Percentiles rank a stretch among this genome's conserved stretches.
phyloP scores from a whole-genome alignment of 1,140 invertebrate genomes.

The Babylonia areolata region DNA sequence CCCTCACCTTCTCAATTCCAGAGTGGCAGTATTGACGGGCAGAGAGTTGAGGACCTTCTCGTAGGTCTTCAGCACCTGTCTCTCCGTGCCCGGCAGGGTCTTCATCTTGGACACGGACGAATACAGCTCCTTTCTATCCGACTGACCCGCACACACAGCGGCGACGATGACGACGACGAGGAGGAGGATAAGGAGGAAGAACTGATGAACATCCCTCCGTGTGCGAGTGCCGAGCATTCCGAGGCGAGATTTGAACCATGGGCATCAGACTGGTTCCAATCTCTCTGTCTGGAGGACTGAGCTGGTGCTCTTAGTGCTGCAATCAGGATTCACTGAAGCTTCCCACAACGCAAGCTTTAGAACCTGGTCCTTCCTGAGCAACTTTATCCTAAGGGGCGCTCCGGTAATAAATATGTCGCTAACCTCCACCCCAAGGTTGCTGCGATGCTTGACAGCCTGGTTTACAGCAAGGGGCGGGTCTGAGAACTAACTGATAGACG shows the following conservation, averaged over 20 bases:
- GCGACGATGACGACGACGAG: neutral
- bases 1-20: neutral
- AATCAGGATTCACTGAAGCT: no score
- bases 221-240: neutral
- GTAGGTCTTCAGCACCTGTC: conserved; percentile 4
- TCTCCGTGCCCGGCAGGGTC: conserved; percentile 23
- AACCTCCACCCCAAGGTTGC: no score
- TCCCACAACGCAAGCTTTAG: no score
- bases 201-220: neutral
- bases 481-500: no score
- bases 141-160: neutral
- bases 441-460: no score
- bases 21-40: neutral
- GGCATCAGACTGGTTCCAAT: neutral
- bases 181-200: neutral
- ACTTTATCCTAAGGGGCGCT: no score
- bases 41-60: neutral
- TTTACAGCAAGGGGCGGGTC: no score
- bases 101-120: conserved; percentile 32
- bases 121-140: neutral
- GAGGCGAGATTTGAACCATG: neutral
- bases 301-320: no score
- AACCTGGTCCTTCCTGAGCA: no score
- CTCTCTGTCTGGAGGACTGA: neutral
- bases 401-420: no score